Evolutionary conservation across 2,113 vertebrate species (phyloP).

Genomic region (Salvelinus alpinus): DNA sequence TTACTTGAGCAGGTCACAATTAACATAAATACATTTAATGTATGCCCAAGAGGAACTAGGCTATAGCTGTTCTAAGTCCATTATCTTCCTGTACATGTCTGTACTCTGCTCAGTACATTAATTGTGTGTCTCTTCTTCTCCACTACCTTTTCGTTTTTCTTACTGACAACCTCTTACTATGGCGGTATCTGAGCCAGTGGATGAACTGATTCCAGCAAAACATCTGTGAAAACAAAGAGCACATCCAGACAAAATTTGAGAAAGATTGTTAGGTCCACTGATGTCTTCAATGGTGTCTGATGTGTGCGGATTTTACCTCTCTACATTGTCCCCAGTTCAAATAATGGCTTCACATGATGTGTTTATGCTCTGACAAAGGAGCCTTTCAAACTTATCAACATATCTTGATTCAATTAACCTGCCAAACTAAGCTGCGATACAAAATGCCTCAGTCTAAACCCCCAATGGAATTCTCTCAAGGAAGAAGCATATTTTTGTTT

Average conservation of each 20-base stretch:
- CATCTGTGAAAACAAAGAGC: background rate
- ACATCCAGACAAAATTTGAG: background rate
- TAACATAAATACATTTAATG: too few species aligned
- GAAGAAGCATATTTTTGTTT: background rate
- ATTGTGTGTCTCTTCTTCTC: constrained; percentile 36
- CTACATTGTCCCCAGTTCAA: background rate
- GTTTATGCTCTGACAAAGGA: background rate
- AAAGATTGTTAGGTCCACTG: background rate
- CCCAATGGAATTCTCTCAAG: background rate
- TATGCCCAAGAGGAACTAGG: too few species aligned
- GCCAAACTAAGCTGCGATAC: background rate
- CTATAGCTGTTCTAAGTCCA: too few species aligned
- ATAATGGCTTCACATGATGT: background rate
- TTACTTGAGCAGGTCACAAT: too few species aligned
- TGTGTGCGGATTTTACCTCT: background rate
- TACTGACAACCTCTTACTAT: too few species aligned
- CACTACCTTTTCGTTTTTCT: too few species aligned
- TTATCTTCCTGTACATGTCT: too few species aligned
- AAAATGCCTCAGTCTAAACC: background rate
- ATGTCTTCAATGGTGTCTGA: background rate
- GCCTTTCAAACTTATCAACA: background rate
- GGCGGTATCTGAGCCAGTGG: too few species aligned
- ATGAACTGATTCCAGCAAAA: background rate
- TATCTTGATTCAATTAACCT: background rate
- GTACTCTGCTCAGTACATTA: too few species aligned